Conservation (phyloP, 2,888 invertebrate genomes). For the Eledona agricola region DNA sequence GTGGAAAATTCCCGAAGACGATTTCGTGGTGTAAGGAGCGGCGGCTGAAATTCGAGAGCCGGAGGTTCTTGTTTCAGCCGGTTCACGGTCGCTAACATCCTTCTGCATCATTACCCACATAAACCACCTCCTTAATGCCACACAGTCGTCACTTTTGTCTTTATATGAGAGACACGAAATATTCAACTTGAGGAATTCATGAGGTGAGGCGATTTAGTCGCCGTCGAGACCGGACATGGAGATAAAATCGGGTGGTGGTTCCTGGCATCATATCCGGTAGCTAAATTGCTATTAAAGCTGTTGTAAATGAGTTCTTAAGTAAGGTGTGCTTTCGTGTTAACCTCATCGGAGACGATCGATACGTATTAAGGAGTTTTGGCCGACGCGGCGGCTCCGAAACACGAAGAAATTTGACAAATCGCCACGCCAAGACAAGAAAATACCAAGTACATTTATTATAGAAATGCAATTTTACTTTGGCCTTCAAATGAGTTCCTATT, state of each 20-base stretch:
- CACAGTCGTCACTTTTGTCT: too few species aligned
- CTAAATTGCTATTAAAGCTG: constrained; percentile 43
- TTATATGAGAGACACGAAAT: too few species aligned
- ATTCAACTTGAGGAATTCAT: constrained; percentile 13
- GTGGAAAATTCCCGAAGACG: too few species aligned
- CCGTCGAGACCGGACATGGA: constrained; percentile 42
- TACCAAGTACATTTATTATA: too few species aligned
- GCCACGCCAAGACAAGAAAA: too few species aligned
- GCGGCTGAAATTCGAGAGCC: constrained; percentile 41
- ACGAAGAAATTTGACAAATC: too few species aligned
- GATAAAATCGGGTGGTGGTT: constrained; percentile 53
- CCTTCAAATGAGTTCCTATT: too few species aligned
- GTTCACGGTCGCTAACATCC: constrained; percentile 40
- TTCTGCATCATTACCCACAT: constrained; percentile 44
- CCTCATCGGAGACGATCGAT: constrained; percentile 15
- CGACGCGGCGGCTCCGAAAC: background rate
- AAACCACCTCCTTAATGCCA: constrained; percentile 6
- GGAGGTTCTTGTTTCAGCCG: constrained; percentile 38
- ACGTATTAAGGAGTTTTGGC: constrained; percentile 1
- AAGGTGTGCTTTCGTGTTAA: constrained; percentile 39
- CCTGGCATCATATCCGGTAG: constrained; percentile 46
- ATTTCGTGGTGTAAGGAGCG: constrained; percentile 42
- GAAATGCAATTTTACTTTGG: too few species aligned
- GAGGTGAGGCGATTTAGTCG: constrained; percentile 22
- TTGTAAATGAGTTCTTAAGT: constrained; percentile 48